phyloP scores from a whole-genome alignment of 2,113 vertebrate species.

The Rutilus rutilus region DNA sequence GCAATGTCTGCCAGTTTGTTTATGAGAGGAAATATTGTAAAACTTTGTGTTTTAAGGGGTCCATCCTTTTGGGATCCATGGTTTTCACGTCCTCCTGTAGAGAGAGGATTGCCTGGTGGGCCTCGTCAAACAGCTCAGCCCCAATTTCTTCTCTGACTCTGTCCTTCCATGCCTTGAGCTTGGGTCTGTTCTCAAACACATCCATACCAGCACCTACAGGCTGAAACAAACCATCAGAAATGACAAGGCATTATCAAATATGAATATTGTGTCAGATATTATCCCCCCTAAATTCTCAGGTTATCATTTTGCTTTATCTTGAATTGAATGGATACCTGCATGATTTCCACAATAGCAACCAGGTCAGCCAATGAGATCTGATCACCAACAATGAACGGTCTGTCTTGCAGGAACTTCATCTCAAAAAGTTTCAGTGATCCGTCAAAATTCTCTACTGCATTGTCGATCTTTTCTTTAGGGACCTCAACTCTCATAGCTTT shows the following conservation, averaged over 20 bases:
- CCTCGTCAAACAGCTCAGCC: conserved; percentile 73
- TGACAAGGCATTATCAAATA: not conserved
- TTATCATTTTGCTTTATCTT: not conserved
- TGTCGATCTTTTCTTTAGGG: conserved; percentile 79
- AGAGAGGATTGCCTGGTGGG: conserved; percentile 69
- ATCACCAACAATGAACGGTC: conserved; percentile 79
- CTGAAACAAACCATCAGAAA: conserved; percentile 63
- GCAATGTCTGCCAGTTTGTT: not conserved
- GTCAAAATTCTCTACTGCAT: conserved; percentile 78
- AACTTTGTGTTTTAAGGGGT: conserved; percentile 68
- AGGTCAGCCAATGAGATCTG: conserved; percentile 89
- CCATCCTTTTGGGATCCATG: conserved; percentile 65
- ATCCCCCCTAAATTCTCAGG: not conserved
- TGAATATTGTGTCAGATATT: not conserved
- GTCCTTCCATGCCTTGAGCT: conserved; percentile 75
- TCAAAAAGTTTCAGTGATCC: conserved; percentile 78
- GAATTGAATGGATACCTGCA: conserved; percentile 80
- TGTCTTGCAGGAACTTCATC: conserved; percentile 85
- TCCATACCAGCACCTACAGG: conserved; percentile 78
- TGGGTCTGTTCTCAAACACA: conserved; percentile 74
- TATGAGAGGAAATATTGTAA: conserved; percentile 73
- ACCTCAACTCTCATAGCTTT: conserved; percentile 72
- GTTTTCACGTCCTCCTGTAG: conserved; percentile 55
- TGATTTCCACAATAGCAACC: conserved; percentile 86
- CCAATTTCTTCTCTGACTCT: conserved; percentile 72